A percentile compares a stretch with the other conserved stretches of the same genome.
These are phyloP conservation scores for Tupaia tana DNA, from an alignment of 2,113 vertebrate species.

Conservation along the genomic window DNA sequence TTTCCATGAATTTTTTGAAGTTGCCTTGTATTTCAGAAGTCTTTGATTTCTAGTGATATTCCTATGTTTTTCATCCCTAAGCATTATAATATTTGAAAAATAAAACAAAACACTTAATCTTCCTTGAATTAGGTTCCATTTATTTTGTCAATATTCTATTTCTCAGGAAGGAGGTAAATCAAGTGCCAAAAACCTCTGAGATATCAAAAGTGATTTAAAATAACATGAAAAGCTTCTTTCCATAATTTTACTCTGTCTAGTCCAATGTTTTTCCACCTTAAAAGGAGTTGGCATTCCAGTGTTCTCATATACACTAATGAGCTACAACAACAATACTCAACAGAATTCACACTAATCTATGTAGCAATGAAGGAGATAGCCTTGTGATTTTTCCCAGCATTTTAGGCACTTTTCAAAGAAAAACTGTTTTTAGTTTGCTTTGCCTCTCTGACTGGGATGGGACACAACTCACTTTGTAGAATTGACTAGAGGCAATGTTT, in stretches of 20 bases:
- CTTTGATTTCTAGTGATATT: neutral
- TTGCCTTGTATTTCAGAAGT: neutral
- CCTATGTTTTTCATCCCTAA: neutral
- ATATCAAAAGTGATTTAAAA: slow-evolving; percentile 16
- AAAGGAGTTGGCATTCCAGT: neutral
- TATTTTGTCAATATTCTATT: neutral
- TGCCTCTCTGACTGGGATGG: neutral
- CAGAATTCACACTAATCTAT: neutral
- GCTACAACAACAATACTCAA: neutral
- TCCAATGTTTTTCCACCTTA: slow-evolving; percentile 26
- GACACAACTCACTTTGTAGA: neutral
- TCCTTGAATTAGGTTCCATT: neutral
- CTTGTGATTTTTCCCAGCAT: slow-evolving; percentile 8
- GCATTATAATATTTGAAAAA: slow-evolving; percentile 3
- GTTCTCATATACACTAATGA: slow-evolving; percentile 24
- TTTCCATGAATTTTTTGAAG: too few species aligned
- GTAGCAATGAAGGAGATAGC: slow-evolving; percentile 17
- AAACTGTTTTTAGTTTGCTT: neutral
- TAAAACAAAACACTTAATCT: neutral
- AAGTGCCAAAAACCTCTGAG: neutral
- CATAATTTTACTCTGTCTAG: neutral
- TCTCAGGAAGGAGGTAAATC: neutral
- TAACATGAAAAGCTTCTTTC: neutral
- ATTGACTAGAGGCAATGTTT: neutral
- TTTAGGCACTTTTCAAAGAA: neutral